Evolutionary conservation across 2,113 vertebrate genomes (phyloP).

Genomic region (Phylloscopus trochilus): DNA sequence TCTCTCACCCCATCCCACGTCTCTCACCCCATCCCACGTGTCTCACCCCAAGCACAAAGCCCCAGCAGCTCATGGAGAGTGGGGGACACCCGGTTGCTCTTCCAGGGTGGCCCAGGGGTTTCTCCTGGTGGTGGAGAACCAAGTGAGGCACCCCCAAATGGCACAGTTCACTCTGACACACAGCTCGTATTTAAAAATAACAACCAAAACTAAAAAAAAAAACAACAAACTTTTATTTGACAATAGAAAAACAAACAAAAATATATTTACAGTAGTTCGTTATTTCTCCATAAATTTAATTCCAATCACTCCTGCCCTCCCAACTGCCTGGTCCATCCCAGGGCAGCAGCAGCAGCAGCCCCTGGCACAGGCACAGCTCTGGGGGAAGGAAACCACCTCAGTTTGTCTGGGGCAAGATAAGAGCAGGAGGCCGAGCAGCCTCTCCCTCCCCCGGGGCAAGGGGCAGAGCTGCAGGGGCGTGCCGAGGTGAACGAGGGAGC

Average conservation of each 20-base stretch:
- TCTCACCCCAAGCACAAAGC: not conserved
- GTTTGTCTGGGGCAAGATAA: not conserved
- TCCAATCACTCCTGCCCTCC: not conserved
- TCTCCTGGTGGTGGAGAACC: not conserved
- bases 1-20: no score
- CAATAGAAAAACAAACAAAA: slow-evolving; percentile 30
- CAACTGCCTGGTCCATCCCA: not conserved
- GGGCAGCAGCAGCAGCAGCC: not conserved
- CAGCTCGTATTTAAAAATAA: not conserved
- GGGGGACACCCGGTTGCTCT: rapidly evolving
- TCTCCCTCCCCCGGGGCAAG: not conserved
- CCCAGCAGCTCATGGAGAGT: not conserved
- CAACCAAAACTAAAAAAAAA: slow-evolving; percentile 1
- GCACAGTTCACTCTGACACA: not conserved
- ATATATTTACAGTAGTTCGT: slow-evolving; percentile 65
- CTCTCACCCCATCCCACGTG: no score
- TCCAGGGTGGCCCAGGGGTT: no score
- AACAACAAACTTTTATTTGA: slow-evolving; percentile 55
- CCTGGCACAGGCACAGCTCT: not conserved
- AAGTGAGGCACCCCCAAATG: not conserved
- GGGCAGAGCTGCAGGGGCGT: not conserved
- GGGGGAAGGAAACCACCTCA: not conserved
- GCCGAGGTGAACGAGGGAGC: not conserved
- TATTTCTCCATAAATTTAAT: slow-evolving; percentile 16
- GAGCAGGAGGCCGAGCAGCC: not conserved